These are phyloP conservation scores for Hypanus sabinus DNA, from an alignment of 2,113 vertebrate genomes.

Conservation along the genomic window DNA sequence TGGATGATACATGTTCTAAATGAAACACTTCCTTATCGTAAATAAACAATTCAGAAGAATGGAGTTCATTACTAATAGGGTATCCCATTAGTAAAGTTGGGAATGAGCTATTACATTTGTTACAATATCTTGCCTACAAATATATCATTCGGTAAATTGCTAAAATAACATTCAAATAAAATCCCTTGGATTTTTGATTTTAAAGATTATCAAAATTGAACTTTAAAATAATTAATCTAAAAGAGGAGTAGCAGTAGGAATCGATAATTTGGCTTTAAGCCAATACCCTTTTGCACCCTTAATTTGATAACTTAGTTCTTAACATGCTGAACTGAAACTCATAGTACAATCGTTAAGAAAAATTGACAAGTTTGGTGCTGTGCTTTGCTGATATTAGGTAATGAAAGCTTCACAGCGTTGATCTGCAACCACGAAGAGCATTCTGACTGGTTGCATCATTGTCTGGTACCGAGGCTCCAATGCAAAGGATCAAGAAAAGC, in stretches of 20 bases:
- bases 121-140: background rate
- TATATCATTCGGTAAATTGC: background rate
- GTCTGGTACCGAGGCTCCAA: no score
- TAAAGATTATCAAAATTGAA: constrained; percentile 10
- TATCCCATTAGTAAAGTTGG: background rate
- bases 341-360: background rate
- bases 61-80: background rate
- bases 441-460: no score
- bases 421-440: background rate
- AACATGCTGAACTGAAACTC: background rate
- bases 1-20: background rate
- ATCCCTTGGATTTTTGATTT: background rate
- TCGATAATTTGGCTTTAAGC: background rate
- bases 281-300: no score
- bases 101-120: background rate
- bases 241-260: no score
- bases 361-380: background rate
- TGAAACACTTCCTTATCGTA: constrained; percentile 12
- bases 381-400: background rate
- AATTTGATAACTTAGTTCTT: background rate
- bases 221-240: no score
- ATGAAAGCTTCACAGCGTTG: background rate
- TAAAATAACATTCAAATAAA: background rate
- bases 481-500: no score
- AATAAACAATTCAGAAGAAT: constrained; percentile 30